Evolutionary conservation across 2,797 vertebrate species (phyloP).

Genomic region (Meda fulgida): DNA sequence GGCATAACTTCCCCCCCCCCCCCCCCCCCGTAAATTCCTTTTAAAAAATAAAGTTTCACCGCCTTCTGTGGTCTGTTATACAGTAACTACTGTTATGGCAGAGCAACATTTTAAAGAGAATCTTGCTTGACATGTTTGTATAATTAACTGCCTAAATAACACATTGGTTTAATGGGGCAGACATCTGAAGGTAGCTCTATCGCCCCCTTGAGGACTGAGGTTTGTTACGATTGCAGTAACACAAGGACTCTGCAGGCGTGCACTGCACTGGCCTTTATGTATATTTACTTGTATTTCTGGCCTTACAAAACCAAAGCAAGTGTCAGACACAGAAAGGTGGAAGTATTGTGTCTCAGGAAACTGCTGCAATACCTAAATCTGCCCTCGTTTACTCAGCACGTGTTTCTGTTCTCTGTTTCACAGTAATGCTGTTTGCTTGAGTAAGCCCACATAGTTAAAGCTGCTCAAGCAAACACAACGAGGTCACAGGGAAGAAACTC

Average conservation of each 20-base stretch:
- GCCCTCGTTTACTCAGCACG: neutral
- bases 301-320: neutral
- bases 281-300: neutral
- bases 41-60: too few relatives aligned
- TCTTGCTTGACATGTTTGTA: neutral
- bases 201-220: neutral
- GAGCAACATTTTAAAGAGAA: neutral
- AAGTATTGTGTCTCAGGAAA: constrained; percentile 19
- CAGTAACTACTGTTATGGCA: neutral
- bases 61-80: neutral
- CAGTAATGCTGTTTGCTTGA: constrained; percentile 31
- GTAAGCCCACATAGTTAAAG: constrained; percentile 42
- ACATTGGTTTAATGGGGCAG: neutral
- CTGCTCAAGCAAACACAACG: constrained; percentile 42
- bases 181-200: neutral
- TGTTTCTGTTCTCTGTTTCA: constrained; percentile 68
- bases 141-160: neutral
- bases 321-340: neutral
- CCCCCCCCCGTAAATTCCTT: too few relatives aligned
- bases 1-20: too few relatives aligned
- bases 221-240: neutral
- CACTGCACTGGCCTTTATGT: neutral
- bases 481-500: neutral
- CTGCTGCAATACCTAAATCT: constrained; percentile 32
- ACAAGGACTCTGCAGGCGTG: neutral